Base-by-base conservation (phyloP, 2,113 vertebrate genomes). In the Canis aureus region DNA sequence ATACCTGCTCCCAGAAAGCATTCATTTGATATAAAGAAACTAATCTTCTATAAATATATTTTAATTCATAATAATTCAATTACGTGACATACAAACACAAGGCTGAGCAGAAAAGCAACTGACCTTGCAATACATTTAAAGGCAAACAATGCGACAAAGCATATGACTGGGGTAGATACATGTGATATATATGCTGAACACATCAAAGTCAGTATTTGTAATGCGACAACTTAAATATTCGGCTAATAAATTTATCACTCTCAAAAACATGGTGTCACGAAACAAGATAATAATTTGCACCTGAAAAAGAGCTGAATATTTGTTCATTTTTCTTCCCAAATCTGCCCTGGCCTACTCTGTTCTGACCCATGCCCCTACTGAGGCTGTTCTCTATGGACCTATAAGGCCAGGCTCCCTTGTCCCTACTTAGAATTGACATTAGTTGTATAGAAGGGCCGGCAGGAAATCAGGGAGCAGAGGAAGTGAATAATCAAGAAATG, bases 41-140 rank as follows among this genome's bases (percentile, higher is more conserved):
- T 4, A 38, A 62, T 76, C n/a, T 78, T 22, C 1, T 66, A 59
- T 9, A 29, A 49, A 84, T 49, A 8, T 32, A 91, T 80, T 94
- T 92, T 95, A 76, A 87, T 74, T 92, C 9, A 62, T 64, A 80
- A 49, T 74, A 35, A 66, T 89, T 81, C 59, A 90, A 55, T 89
- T 87, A 43, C 20, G 29, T 59, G 27, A 66, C 17, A 35, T 64
- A 82, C 11, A 66, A 81, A 74, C 89, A 4, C 12, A 53, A 83
- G 17, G 3, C 17, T 38, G 55, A 92, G 27, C 12, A 71, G 67
- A 69, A 73, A 89, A 84, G 4, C 4, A 11, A 10, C 17, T 80
- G 53, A 66, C 17, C 35, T 87, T 55, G 2, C 29, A 51, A 64
- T 29, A 2, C 13, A 53, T 64, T 17, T 57, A 69, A 43, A 89